Conservation (phyloP, 2,113 vertebrate species). For the Callochromis pleurospilus region DNA sequence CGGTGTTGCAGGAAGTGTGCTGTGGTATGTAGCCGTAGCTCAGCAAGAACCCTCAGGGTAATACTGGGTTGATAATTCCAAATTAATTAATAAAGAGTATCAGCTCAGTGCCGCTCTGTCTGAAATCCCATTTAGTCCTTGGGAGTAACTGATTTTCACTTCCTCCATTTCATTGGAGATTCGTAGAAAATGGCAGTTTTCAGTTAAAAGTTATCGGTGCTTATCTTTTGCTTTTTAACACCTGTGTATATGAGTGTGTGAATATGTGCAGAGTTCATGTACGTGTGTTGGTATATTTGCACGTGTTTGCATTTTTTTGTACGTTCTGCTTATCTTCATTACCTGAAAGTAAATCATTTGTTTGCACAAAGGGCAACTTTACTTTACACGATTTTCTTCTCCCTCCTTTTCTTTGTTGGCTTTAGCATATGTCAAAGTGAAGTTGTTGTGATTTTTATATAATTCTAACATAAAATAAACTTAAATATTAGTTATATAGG, state of each 20-base stretch:
- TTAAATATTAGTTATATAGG: background rate
- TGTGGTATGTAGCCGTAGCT: conserved; percentile 28
- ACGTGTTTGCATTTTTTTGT: background rate
- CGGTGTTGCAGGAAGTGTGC: conserved; percentile 4
- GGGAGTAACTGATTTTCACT: fast-evolving
- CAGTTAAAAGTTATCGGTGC: background rate
- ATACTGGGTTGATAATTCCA: conserved; percentile 21
- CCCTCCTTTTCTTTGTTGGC: background rate
- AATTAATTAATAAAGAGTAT: conserved; percentile 32
- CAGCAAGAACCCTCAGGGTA: background rate
- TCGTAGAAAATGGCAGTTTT: background rate
- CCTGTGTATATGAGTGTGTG: background rate
- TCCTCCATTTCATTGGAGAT: background rate
- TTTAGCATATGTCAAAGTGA: background rate
- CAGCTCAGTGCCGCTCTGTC: background rate
- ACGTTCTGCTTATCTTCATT: fast-evolving
- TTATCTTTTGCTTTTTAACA: background rate
- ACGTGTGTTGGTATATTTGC: background rate
- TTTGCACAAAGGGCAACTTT: background rate
- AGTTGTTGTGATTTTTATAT: background rate
- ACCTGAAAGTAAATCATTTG: background rate
- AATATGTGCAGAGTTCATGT: background rate
- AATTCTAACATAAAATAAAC: background rate
- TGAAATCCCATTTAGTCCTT: background rate
- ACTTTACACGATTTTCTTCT: background rate